A percentile compares a stretch with the other conserved stretches of the same genome.
phyloP scores from a whole-genome alignment of 2,797 vertebrate species.

The Sitta carolinensis region DNA sequence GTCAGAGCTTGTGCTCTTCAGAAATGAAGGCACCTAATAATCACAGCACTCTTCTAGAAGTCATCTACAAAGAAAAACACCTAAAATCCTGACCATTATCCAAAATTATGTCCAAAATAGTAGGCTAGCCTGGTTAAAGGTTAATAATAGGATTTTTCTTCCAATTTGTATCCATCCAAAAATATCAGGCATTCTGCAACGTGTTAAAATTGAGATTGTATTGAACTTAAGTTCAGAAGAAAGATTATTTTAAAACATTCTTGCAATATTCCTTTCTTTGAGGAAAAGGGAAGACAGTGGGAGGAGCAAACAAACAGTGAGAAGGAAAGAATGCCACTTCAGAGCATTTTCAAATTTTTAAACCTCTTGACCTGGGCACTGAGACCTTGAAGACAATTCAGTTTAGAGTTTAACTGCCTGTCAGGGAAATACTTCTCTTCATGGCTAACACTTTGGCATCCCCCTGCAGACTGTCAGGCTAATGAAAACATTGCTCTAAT shows the following conservation, averaged over 20 bases:
- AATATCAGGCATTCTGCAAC: neutral
- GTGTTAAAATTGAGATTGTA: neutral
- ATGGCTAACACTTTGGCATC: neutral
- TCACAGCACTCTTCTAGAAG: neutral
- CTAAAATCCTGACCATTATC: neutral
- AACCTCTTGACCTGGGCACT: neutral
- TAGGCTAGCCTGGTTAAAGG: neutral
- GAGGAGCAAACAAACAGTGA: neutral
- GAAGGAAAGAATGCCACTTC: neutral
- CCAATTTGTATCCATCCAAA: neutral
- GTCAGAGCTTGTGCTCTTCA: neutral
- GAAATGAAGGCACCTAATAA: neutral
- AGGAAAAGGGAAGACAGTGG: neutral
- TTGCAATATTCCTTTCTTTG: neutral
- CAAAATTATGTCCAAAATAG: neutral
- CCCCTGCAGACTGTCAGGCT: neutral
- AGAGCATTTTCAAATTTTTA: neutral
- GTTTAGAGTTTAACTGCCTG: neutral
- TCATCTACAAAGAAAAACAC: neutral
- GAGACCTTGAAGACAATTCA: neutral
- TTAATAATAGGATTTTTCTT: neutral
- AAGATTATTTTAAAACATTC: neutral
- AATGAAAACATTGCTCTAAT: neutral
- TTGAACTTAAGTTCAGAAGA: neutral
- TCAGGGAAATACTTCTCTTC: neutral